Evolutionary conservation across 2,888 invertebrate genomes (phyloP), one percentile per base, ranked within the genome.

Genomic region (Lymantria dispar): DNA sequence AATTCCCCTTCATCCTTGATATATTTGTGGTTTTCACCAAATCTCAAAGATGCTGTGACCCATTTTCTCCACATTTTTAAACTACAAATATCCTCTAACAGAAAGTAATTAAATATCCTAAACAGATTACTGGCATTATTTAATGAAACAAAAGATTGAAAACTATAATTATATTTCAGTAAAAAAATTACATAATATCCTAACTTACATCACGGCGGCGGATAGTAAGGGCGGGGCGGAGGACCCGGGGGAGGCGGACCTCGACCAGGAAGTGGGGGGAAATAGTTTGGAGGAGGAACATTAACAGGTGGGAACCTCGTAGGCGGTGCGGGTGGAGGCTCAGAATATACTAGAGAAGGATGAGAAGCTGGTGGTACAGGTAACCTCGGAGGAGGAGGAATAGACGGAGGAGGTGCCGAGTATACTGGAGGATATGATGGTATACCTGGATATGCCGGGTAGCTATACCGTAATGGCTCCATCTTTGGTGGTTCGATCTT

Each of bases 281-380:
- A 87, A 73, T 85, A 87, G 59, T 81, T 75, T 8, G 87, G 87
- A 15, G 88, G 88, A 43, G 92, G 85, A 45, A 92, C 76, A 66
- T 85, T 78, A 39, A 85, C 83, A 14, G 87, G 74, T 3, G 84
- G 76, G 56, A 76, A 83, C 39, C 84, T 70, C 29, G 76, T 43
- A 56, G 62, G 64, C 54, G 69, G 72, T 57, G 80, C 72, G 1
- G 91, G 89, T 0, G 91, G 89, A 0, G 91, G 91, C 52, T 91
- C 87, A 7, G 87, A 64, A 57, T 91, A 92, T 50, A 90, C 82
- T 30, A 90, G 60, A 10, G 85, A 47, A 38, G 78, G 72, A 13
- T 77, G 80, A 45, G 52, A 48, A 1, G 45, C 52, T 10, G 47
- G 37, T 3, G 47, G 30, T 13, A 53, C 82, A 64, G 60, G 52